Conservation (phyloP, 2,797 vertebrate species). For the Oryzias sinensis region DNA sequence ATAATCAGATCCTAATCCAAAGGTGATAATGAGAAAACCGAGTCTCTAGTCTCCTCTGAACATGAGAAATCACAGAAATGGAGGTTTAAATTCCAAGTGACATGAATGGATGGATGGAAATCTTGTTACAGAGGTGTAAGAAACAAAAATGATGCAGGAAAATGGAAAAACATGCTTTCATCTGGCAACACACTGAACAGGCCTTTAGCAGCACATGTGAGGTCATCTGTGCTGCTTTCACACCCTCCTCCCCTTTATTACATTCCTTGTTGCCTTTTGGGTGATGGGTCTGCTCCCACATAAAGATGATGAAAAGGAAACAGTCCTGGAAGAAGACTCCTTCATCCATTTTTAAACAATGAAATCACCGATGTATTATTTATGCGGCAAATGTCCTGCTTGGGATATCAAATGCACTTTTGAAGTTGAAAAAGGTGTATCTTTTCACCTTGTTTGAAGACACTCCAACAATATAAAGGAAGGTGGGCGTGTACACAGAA, state of each 20-base stretch:
- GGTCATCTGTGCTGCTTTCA: conserved; percentile 20
- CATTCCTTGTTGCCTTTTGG: conserved; percentile 7
- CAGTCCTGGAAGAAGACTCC: conserved; percentile 35
- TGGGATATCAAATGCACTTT: conserved; percentile 71
- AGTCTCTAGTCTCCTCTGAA: too few relatives aligned
- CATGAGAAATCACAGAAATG: too few relatives aligned
- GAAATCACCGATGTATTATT: conserved; percentile 71
- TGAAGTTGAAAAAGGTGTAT: conserved; percentile 61
- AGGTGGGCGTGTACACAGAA: conserved; percentile 44
- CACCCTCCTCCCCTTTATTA: conserved; percentile 22
- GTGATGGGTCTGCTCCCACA: conserved; percentile 25
- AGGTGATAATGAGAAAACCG: too few relatives aligned
- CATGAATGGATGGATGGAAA: too few relatives aligned
- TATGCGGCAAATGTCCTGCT: conserved; percentile 69
- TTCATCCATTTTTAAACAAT: conserved; percentile 65
- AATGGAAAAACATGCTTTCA: too few relatives aligned
- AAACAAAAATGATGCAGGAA: too few relatives aligned
- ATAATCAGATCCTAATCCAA: too few relatives aligned
- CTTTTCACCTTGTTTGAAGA: conserved; percentile 71
- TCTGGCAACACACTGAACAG: too few relatives aligned
- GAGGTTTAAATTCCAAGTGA: too few relatives aligned
- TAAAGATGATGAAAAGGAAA: conserved; percentile 41
- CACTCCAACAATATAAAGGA: conserved; percentile 49
- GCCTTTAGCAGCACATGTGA: too few relatives aligned
- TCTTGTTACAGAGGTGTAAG: too few relatives aligned